Evolutionary conservation across 1,140 invertebrate genomes (phyloP).

Genomic region (Pinna nobilis): DNA sequence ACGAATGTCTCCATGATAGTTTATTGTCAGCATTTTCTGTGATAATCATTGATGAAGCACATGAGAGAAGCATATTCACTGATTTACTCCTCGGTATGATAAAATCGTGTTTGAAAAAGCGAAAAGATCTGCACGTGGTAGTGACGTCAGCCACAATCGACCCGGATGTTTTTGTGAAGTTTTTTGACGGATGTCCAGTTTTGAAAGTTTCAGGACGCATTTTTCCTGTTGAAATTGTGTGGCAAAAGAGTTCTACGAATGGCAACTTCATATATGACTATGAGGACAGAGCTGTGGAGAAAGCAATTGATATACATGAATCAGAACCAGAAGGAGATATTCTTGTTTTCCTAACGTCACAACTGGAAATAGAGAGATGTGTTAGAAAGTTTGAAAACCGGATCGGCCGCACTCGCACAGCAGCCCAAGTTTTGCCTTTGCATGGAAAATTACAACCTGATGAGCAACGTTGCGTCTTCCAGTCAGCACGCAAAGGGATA

Average conservation of each 20-base stretch:
- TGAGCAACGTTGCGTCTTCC: constrained; percentile 84
- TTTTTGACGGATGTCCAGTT: constrained; percentile 97
- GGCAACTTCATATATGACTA: constrained; percentile 87
- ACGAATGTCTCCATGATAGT: constrained; percentile 90
- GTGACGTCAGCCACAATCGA: constrained; percentile 74
- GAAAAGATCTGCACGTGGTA: constrained; percentile 64
- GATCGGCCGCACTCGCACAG: constrained; percentile 16
- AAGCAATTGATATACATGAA: constrained; percentile 96
- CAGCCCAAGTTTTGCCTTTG: constrained; percentile 79
- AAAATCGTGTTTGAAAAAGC: constrained; percentile 75
- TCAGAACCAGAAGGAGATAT: constrained; percentile 93
- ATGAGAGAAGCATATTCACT: constrained; percentile 96
- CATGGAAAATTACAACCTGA: constrained; percentile 98
- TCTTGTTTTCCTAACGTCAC: constrained; percentile 92
- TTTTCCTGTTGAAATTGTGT: constrained; percentile 95
- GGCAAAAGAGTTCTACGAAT: constrained; percentile 87
- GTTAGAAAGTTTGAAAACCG: constrained; percentile 43
- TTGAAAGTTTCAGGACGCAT: constrained; percentile 92
- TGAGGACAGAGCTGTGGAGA: constrained; percentile 95
- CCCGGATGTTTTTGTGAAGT: constrained; percentile 76
- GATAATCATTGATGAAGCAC: constrained; percentile 97
- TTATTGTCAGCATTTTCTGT: constrained; percentile 80
- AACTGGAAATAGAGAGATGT: constrained; percentile 68
- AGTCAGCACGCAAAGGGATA: constrained; percentile 42
- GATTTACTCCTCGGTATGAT: constrained; percentile 92